Base-by-base conservation (phyloP, 1,140 invertebrate genomes). In the Manduca sexta region DNA sequence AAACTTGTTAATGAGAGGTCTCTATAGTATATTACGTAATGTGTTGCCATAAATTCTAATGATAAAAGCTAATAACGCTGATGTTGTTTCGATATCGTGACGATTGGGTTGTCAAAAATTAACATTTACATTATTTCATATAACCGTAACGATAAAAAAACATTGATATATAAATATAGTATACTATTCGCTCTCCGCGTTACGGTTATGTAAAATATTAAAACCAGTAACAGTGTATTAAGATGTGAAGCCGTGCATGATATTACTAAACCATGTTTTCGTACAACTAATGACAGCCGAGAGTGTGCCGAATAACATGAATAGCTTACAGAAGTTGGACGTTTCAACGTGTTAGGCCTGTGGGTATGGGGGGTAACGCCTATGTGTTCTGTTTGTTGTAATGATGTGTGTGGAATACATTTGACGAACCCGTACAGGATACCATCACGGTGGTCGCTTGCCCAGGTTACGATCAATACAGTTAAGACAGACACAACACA, bases 1-100 rank as follows among this genome's bases (percentile, higher is more conserved):
- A 99, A 98, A 90, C 93, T 99, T 85, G 97, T 98, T 65, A 98
- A 98, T 86, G 94, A 97, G 90, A 96, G 96, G 93, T 94, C 77
- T 85, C 46, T 82, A 69, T 68, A 59, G 13, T 49, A 49, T 52
- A 52, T 67, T 62, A 53, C 56, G 56, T 56, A 51, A 50, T 76
- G 69, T 77, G 64, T 69, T 60, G 67, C 65, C 64, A 61, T 62
- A 58, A n/a, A 80, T 64, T 41, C 54, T 72, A 73, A 74, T 63
- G 63, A 60, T 75, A 74, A 26, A 26, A 80, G 74, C 78, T 75
- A 70, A 70, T 71, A 70, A 69, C 60, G 57, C 66, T 53, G 74
- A 49, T 80, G 75, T 81, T 79, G 77, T 81, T 53, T 79, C 68
- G 69, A 74, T 80, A 74, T 79, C 68, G 76, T 81, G 54, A 67